These are phyloP conservation scores for Scaptomyza flava DNA, from an alignment of 2,888 invertebrate species.

Conservation along the genomic window DNA sequence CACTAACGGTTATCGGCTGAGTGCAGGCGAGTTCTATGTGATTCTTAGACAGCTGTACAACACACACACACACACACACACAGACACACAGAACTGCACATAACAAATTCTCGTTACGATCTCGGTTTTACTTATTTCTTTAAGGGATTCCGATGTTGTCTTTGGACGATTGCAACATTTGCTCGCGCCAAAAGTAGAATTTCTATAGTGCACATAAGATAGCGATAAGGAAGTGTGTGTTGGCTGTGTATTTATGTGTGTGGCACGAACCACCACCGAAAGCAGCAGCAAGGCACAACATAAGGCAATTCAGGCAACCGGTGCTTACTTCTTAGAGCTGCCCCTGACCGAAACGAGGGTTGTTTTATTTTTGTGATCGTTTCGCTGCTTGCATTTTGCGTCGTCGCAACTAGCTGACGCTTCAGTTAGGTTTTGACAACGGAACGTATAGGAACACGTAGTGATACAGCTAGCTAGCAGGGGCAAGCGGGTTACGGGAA, in stretches of 20 bases:
- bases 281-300: slow-evolving; percentile 23
- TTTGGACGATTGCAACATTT: slow-evolving; percentile 76
- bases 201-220: slow-evolving; percentile 51
- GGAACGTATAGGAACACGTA: slow-evolving; percentile 76
- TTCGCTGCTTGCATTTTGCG: slow-evolving; percentile 47
- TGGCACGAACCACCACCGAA: slow-evolving; percentile 73
- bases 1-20: slow-evolving; percentile 47
- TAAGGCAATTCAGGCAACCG: slow-evolving; percentile 10
- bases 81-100: slow-evolving; percentile 9
- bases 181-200: slow-evolving; percentile 73
- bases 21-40: slow-evolving; percentile 19
- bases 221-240: slow-evolving; percentile 30
- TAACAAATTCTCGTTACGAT: slow-evolving; percentile 4
- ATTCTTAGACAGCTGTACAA: slow-evolving; percentile 46
- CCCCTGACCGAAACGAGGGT: slow-evolving; percentile 31
- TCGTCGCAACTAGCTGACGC: slow-evolving; percentile 36
- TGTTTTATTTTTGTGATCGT: slow-evolving; percentile 25
- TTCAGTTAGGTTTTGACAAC: slow-evolving; percentile 81
- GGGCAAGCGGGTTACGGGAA: slow-evolving; percentile 59
- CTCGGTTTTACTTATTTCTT: slow-evolving; percentile 9
- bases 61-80: slow-evolving; percentile 16
- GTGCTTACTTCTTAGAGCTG: slow-evolving; percentile 8
- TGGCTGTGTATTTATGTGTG: slow-evolving; percentile 8
- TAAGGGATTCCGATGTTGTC: slow-evolving; percentile 62
- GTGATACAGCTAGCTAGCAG: slow-evolving; percentile 26